phyloP scores from a whole-genome alignment of 2,113 vertebrate genomes.

The Corythoichthys intestinalis region DNA sequence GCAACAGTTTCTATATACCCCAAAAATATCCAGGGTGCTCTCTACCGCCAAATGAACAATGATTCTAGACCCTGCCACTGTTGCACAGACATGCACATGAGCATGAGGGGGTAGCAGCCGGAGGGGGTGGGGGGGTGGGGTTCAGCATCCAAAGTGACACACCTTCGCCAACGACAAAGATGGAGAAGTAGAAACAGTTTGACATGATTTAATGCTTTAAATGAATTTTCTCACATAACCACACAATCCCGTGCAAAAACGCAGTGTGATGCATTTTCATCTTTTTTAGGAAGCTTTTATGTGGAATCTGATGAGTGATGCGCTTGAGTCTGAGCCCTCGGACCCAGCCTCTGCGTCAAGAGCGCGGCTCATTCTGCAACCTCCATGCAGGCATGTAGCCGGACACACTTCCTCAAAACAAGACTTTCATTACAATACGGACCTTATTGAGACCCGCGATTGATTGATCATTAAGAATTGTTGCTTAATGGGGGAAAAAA shows the following conservation, averaged over 20 bases:
- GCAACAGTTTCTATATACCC: too few relatives aligned
- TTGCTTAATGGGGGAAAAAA: constrained; percentile 14
- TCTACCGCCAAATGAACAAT: too few relatives aligned
- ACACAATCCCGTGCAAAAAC: neutral
- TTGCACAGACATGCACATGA: too few relatives aligned
- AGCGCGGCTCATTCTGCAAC: constrained; percentile 11
- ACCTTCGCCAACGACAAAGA: constrained; percentile 18
- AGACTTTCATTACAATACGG: neutral
- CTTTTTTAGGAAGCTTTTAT: neutral
- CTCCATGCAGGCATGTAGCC: neutral
- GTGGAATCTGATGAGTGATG: neutral
- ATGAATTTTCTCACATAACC: neutral
- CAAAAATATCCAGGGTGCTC: too few relatives aligned
- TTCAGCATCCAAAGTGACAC: constrained; percentile 19
- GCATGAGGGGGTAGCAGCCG: too few relatives aligned
- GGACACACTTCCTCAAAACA: neutral
- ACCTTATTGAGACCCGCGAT: too few relatives aligned
- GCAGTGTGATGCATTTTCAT: neutral
- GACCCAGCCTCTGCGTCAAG: constrained; percentile 31
- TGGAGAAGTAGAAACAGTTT: constrained; percentile 38
- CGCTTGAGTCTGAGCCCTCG: neutral
- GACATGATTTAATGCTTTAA: constrained; percentile 4
- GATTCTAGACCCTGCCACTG: too few relatives aligned
- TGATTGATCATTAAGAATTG: neutral
- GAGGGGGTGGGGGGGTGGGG: too few relatives aligned